Evolutionary conservation across 2,888 invertebrate species (phyloP).

Genomic region (Ormyrus rosae): DNA sequence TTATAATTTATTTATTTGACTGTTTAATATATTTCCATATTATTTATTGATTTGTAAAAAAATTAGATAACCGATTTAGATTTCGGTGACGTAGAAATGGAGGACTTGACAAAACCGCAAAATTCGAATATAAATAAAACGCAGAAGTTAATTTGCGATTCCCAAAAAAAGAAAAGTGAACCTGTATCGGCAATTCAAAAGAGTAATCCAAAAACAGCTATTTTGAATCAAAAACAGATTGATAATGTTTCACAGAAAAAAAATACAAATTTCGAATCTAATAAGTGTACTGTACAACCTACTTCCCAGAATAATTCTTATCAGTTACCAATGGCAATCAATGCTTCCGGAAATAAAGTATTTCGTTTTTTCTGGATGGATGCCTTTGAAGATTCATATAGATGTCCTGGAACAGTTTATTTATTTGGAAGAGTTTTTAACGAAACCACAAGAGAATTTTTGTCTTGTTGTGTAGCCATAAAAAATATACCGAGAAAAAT

Average conservation of each 20-base stretch:
- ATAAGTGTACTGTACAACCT: constrained; percentile 66
- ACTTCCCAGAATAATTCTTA: no score
- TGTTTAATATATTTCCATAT: not conserved
- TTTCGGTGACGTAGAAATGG: constrained; percentile 62
- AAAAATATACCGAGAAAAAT: constrained; percentile 90
- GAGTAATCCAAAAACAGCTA: no score
- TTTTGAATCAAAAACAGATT: no score
- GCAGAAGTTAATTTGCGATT: constrained; percentile 21
- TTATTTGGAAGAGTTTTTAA: constrained; percentile 93
- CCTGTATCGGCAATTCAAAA: no score
- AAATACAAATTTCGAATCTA: constrained; percentile 65
- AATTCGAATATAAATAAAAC: not conserved
- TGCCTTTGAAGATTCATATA: constrained; percentile 91
- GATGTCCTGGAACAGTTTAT: constrained; percentile 91
- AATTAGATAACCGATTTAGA: constrained; percentile 60
- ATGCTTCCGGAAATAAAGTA: constrained; percentile 76
- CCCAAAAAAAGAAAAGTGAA: constrained; percentile 42
- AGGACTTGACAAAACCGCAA: not conserved
- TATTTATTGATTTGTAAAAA: no score
- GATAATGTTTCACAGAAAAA: constrained; percentile 70
- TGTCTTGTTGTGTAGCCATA: constrained; percentile 92
- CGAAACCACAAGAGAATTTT: constrained; percentile 79
- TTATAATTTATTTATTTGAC: not conserved
- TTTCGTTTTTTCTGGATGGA: constrained; percentile 92
- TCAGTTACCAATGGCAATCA: constrained; percentile 74